Conservation (phyloP, 2,888 invertebrate genomes). For the Oscheius sp. region DNA sequence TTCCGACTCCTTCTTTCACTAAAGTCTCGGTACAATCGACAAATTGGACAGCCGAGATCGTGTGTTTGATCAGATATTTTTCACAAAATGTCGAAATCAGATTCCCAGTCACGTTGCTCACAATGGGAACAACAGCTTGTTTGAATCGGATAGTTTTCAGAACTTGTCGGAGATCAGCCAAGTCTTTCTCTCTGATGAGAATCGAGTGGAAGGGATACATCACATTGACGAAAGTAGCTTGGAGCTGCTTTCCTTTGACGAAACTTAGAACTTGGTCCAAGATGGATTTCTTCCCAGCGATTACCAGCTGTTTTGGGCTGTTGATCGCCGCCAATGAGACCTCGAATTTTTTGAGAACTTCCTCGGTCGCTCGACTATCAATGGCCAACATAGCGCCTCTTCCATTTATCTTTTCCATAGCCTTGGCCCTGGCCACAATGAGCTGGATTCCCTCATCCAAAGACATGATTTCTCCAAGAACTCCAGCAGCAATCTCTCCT, state of each 20-base stretch:
- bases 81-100: constrained; percentile 40
- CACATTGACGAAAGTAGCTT: constrained; percentile 55
- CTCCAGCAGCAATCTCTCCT: constrained; percentile 56
- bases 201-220: constrained; percentile 60
- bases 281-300: constrained; percentile 46
- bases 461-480: constrained; percentile 44
- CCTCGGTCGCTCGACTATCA: constrained; percentile 43
- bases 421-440: constrained; percentile 50
- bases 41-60: constrained; percentile 50
- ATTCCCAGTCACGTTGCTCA: constrained; percentile 56
- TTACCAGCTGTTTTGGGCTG: constrained; percentile 55
- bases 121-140: constrained; percentile 38
- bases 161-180: constrained; percentile 38
- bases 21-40: constrained; percentile 43
- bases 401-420: constrained; percentile 53
- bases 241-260: constrained; percentile 41
- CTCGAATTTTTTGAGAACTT: constrained; percentile 38
- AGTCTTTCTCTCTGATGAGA: constrained; percentile 49
- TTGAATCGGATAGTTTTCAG: constrained; percentile 37
- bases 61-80: constrained; percentile 51
- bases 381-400: constrained; percentile 57
- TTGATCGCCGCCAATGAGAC: constrained; percentile 50
- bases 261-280: constrained; percentile 40
- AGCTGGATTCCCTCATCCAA: constrained; percentile 51
- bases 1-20: constrained; percentile 36